phyloP scores from a whole-genome alignment of 2,888 invertebrate genomes.

The Cataglyphis livida region DNA sequence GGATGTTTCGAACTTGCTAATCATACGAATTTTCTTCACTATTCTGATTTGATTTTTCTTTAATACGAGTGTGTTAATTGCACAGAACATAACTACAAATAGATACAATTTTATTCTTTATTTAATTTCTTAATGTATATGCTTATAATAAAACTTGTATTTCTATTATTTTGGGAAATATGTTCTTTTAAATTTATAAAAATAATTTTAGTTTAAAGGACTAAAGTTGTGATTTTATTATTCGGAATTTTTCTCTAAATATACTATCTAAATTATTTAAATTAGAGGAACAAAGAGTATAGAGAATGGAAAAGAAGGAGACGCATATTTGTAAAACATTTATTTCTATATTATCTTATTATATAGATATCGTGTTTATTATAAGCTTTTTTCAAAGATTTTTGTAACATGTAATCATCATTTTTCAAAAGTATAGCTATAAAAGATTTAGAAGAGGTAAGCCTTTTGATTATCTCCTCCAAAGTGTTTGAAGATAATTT shows the following conservation, averaged over 20 bases:
- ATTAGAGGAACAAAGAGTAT: too few relatives aligned
- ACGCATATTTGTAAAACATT: background rate
- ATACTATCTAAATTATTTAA: too few relatives aligned
- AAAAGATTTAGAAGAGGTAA: background rate
- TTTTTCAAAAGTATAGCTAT: background rate
- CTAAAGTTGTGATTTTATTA: background rate
- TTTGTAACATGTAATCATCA: background rate
- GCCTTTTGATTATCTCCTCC: background rate
- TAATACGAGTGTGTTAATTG: background rate
- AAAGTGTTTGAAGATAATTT: constrained; percentile 1
- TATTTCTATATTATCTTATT: background rate
- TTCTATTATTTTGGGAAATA: background rate
- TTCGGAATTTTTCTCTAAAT: too few relatives aligned
- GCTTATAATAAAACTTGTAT: background rate
- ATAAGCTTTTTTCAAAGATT: background rate
- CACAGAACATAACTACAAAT: background rate
- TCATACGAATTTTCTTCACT: background rate
- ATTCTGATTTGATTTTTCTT: background rate
- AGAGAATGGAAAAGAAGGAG: too few relatives aligned
- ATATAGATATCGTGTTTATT: background rate
- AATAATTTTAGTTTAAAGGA: background rate
- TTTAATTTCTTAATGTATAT: background rate
- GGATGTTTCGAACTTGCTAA: background rate
- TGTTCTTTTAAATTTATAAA: background rate
- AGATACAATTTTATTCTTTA: background rate